A percentile compares a stretch with the other conserved stretches of the same genome.
phyloP scores from a whole-genome alignment of 2,113 vertebrate species.

The Laticauda laticaudata region DNA sequence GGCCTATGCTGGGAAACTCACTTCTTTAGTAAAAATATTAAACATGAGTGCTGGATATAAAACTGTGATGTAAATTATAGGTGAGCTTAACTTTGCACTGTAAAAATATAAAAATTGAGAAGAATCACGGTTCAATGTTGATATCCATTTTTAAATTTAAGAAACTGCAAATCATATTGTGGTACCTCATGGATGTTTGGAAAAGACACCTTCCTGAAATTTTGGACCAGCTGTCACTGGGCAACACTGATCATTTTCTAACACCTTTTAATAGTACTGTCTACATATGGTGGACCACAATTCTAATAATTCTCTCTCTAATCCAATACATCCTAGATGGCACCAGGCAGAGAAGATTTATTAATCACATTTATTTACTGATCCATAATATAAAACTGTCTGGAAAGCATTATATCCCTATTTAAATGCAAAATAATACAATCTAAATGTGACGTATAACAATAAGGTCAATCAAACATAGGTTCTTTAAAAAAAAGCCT shows the following conservation, averaged over 20 bases:
- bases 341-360: background rate
- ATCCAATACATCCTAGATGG: background rate
- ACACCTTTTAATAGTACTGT: background rate
- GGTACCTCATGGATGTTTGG: background rate
- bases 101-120: background rate
- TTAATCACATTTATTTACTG: background rate
- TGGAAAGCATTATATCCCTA: background rate
- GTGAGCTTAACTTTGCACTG: background rate
- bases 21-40: background rate
- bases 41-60: background rate
- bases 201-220: background rate
- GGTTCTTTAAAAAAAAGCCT: background rate
- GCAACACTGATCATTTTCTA: background rate
- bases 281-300: background rate
- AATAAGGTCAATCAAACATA: background rate
- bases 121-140: background rate
- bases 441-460: background rate
- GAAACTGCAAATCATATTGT: background rate
- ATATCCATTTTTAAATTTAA: background rate
- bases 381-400: background rate
- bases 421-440: background rate
- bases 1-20: background rate
- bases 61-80: background rate
- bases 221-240: background rate
- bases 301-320: background rate